Conservation (phyloP, 1,140 invertebrate genomes). For the Anastrepha ludens region DNA sequence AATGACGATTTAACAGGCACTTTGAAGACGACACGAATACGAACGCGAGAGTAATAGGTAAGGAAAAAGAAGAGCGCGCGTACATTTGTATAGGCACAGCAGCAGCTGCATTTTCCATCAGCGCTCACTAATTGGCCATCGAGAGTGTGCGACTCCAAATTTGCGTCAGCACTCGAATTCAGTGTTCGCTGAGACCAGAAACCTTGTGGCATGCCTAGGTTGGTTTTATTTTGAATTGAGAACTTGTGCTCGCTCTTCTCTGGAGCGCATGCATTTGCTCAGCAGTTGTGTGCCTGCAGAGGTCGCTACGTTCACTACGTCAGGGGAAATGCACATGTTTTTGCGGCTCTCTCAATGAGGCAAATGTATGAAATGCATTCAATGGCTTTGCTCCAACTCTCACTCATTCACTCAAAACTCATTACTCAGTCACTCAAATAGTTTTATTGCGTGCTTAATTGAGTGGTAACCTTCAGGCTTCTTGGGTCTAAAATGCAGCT, state of each 20-base stretch:
- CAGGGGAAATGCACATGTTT: background rate
- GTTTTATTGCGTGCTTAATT: background rate
- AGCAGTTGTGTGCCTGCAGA: background rate
- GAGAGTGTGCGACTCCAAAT: background rate
- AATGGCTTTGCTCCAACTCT: background rate
- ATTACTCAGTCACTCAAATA: background rate
- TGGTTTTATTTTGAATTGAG: background rate
- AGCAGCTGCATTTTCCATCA: constrained; percentile 25
- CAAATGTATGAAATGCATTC: background rate
- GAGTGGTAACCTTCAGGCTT: background rate
- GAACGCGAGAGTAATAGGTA: background rate
- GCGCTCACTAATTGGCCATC: background rate
- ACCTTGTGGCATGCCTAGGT: too few species aligned
- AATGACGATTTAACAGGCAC: too few species aligned
- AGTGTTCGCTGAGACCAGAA: background rate
- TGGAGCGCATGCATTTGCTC: background rate
- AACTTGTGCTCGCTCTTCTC: background rate
- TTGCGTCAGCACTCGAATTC: background rate
- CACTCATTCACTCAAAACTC: background rate
- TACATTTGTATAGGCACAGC: background rate
- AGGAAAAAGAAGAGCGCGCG: background rate
- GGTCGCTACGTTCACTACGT: background rate
- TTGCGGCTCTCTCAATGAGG: background rate
- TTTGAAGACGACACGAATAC: background rate
- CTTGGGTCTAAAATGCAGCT: constrained; percentile 39